phyloP scores from a whole-genome alignment of 1,140 invertebrate species.

The Mycetomoellerius zeteki region DNA sequence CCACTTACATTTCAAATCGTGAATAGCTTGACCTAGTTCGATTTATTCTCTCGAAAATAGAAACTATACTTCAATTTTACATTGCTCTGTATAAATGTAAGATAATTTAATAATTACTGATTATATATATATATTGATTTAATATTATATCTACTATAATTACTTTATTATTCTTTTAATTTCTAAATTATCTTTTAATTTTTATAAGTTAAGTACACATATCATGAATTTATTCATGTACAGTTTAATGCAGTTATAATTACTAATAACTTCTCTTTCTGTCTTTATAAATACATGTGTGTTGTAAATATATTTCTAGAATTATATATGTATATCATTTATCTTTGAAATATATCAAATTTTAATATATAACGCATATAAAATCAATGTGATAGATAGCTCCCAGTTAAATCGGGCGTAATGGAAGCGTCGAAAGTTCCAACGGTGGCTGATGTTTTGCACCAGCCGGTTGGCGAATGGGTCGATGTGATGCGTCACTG shows the following conservation, averaged over 20 bases:
- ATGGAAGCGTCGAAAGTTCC: slow-evolving; percentile 50
- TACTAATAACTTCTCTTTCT: not conserved
- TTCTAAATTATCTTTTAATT: not conserved
- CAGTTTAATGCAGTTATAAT: not conserved
- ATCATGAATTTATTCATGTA: not conserved
- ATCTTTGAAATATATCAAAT: slow-evolving; percentile 18
- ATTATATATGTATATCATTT: not conserved
- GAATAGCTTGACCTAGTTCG: slow-evolving; percentile 21
- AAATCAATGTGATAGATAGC: slow-evolving; percentile 30
- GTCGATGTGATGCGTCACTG: slow-evolving; percentile 53
- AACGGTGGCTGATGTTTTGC: slow-evolving; percentile 34
- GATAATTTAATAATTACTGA: not conserved
- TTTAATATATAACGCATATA: slow-evolving; percentile 37
- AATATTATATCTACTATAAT: not conserved
- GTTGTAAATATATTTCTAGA: not conserved
- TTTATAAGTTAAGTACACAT: not conserved
- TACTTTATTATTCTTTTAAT: no score
- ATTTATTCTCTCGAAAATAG: slow-evolving; percentile 12
- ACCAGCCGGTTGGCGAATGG: slow-evolving; percentile 27
- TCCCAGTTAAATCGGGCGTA: slow-evolving; percentile 49
- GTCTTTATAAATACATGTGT: no score
- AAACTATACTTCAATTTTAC: slow-evolving; percentile 27
- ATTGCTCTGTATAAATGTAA: not conserved
- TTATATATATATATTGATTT: not conserved
- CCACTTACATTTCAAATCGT: not conserved